Base-by-base conservation (phyloP, 1,140 invertebrate species). In the Popillia japonica region DNA sequence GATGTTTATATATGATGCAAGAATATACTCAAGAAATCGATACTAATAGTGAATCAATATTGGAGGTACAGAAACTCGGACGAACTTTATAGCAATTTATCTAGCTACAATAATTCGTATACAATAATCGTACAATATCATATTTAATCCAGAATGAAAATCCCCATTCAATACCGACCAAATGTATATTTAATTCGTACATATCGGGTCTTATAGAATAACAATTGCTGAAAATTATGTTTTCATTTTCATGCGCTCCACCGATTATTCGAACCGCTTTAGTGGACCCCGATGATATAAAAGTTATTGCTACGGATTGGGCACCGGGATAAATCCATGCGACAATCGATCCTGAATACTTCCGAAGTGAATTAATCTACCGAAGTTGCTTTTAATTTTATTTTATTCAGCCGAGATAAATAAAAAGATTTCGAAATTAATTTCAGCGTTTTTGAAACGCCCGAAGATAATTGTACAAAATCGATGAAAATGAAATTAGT, bases 161-260 rank as follows among this genome's bases (percentile, higher is more conserved):
- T 55, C 48, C 48, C 48, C 17, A 6, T 17, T n/a, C 14, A 14
- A 55, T n/a, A n/a, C 48, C 14, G 6, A 17, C 48, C 48, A 55
- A 55, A 55, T 55, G 48, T 55, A n/a, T 55, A 55, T 55, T 55
- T 55, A 55, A 55, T 55, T 55, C 48, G 17, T 55, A 55, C 48
- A 55, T 55, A 55, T 14, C 48, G n/a, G 14, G 14, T 55, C 48
- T 55, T 55, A 55, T 55, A 17, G 48, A 55, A 55, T 55, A 55
- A 55, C 48, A 55, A 55, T 55, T n/a, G 7, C n/a, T 55, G 48
- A 55, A 55, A 55, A 55, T 55, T 55, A 55, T 55, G 48, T 55
- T 55, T n/a, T 14, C 48, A 17, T 55, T 55, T 55, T 55, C 48
- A 55, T 55, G 17, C 48, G 11, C 6, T 17, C 48, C 9, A 17